phyloP scores from a whole-genome alignment of 2,797 vertebrate species.

The Neopelma chrysocephalum region DNA sequence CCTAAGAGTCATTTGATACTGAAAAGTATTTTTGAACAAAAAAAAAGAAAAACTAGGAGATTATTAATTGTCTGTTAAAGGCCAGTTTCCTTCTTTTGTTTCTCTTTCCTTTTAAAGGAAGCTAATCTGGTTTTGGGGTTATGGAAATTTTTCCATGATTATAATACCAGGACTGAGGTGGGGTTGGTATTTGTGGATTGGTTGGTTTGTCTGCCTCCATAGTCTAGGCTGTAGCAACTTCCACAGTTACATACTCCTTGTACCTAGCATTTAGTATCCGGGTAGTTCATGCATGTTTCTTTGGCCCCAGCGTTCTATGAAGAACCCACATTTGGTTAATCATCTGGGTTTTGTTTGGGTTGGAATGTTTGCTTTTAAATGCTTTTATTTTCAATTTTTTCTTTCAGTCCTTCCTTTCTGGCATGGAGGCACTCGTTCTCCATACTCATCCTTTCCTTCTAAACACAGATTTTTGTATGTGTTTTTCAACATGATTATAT shows the following conservation, averaged over 20 bases:
- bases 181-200: background rate
- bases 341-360: background rate
- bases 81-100: constrained; percentile 51
- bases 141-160: background rate
- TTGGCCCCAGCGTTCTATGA: rapidly evolving
- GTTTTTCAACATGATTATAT: background rate
- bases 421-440: background rate
- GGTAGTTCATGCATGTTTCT: background rate
- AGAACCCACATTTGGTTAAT: background rate
- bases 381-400: background rate
- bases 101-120: constrained; percentile 36
- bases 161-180: background rate
- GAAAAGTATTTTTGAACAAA: background rate
- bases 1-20: background rate
- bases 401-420: background rate
- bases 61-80: background rate
- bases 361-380: background rate
- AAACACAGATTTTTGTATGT: background rate
- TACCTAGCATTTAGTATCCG: background rate
- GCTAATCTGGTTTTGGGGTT: background rate
- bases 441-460: background rate
- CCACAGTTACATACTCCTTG: background rate
- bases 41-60: background rate
- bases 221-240: background rate
- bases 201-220: rapidly evolving